Evolutionary conservation across 2,113 vertebrate genomes (phyloP).

Genomic region (Sander vitreus): DNA sequence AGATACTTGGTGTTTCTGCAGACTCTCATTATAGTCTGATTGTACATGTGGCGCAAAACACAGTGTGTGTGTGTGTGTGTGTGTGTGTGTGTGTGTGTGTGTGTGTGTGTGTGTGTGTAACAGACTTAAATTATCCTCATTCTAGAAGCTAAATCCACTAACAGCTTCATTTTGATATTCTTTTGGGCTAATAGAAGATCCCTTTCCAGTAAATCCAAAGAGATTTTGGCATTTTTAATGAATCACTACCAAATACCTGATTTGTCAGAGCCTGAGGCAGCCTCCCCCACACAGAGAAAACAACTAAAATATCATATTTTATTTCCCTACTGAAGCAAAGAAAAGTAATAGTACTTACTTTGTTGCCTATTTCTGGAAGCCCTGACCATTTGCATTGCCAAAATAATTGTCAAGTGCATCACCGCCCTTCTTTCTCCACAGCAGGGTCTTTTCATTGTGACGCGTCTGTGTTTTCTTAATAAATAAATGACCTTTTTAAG

Average conservation of each 20-base stretch:
- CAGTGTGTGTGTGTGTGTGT: conserved; percentile 15
- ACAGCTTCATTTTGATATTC: conserved; percentile 11
- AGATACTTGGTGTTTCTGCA: conserved; percentile 22
- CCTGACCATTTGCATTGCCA: conserved; percentile 1
- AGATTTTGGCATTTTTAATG: conserved; percentile 15
- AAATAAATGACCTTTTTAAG: conserved; percentile 4
- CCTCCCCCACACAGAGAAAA: conserved; percentile 38
- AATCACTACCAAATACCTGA: conserved; percentile 32
- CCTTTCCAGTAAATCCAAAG: conserved; percentile 4
- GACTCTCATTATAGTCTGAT: conserved; percentile 46
- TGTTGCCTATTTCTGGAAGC: conserved; percentile 26
- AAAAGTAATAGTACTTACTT: conserved; percentile 29
- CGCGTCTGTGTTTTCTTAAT: conserved; percentile 22
- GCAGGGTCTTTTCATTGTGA: conserved; percentile 26
- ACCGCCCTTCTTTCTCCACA: conserved; percentile 7
- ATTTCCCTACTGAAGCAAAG: conserved; percentile 24
- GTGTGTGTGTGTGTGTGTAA: conserved; percentile 23
- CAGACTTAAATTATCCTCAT: conserved; percentile 8
- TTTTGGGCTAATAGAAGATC: conserved; percentile 5
- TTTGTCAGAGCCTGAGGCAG: conserved; percentile 39
- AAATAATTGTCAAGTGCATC: conserved; percentile 22
- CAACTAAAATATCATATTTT: conserved; percentile 24
- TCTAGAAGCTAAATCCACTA: conserved; percentile 1
- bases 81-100: conserved; percentile 13
- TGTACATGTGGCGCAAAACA: conserved; percentile 18